These are phyloP conservation scores for Drosophila birchii DNA, from an alignment of 2,888 invertebrate genomes.

Conservation along the genomic window DNA sequence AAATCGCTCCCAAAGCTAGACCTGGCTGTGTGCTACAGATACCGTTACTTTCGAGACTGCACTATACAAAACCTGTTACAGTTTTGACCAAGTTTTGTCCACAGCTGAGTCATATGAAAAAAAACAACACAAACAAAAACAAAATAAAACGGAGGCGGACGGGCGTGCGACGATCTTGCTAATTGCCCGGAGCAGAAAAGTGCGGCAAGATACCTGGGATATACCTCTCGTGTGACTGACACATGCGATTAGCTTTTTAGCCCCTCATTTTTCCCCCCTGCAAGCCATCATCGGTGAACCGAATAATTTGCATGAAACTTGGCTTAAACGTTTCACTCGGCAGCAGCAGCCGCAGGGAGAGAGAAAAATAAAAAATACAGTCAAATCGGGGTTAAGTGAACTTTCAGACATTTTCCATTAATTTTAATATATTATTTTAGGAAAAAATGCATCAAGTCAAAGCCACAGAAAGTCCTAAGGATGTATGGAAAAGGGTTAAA, in stretches of 20 bases:
- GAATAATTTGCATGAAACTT: conserved; percentile 71
- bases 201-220: conserved; percentile 19
- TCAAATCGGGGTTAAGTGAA: background rate
- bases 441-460: background rate
- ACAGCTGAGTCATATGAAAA: conserved; percentile 50
- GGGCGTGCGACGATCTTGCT: conserved; percentile 71
- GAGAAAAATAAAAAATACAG: background rate
- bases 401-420: too few species aligned
- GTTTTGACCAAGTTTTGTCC: conserved; percentile 44
- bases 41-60: conserved; percentile 47
- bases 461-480: too few species aligned
- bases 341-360: background rate
- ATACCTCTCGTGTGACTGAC: conserved; percentile 72
- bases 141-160: conserved; percentile 38
- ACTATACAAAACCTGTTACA: conserved; percentile 66
- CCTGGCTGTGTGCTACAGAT: conserved; percentile 57
- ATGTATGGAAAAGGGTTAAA: too few species aligned
- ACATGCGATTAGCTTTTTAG: conserved; percentile 70
- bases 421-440: background rate
- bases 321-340: conserved; percentile 50
- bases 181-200: conserved; percentile 52
- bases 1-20: conserved; percentile 19
- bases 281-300: conserved; percentile 52
- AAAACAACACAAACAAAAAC: too few species aligned
- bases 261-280: conserved; percentile 29